phyloP scores from a whole-genome alignment of 2,113 vertebrate genomes.

The Odontesthes bonariensis region DNA sequence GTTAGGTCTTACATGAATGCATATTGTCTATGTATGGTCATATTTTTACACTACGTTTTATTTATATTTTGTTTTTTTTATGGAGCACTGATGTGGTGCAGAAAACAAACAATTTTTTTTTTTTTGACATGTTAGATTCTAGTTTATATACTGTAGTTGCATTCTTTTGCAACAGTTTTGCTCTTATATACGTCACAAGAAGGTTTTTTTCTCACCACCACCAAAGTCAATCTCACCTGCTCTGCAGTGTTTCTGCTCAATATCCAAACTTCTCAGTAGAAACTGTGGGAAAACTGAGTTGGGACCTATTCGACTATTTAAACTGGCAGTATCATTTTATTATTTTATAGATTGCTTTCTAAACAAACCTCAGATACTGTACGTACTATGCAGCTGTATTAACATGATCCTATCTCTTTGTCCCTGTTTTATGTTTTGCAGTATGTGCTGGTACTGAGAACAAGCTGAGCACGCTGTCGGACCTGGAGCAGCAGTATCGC shows the following conservation, averaged over 20 bases:
- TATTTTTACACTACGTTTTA: not conserved
- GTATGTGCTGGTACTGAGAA: constrained; percentile 97
- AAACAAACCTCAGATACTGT: not conserved
- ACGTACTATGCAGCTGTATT: not conserved
- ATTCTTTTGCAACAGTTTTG: no score
- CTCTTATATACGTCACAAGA: no score
- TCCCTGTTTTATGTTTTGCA: constrained; percentile 63
- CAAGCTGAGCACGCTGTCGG: constrained; percentile 97
- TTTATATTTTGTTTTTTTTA: no score
- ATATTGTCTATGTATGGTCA: not conserved
- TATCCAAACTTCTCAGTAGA: not conserved
- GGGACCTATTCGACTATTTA: not conserved
- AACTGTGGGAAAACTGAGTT: not conserved
- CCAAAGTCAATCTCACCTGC: not conserved
- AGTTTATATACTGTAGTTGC: no score
- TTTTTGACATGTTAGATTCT: no score
- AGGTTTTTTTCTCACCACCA: no score
- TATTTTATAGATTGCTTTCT: not conserved
- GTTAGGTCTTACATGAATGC: not conserved
- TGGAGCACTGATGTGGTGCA: no score
- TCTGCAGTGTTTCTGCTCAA: not conserved
- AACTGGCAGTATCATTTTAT: not conserved
- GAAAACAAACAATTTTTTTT: no score
- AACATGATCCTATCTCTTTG: constrained; percentile 20
- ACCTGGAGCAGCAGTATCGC: constrained; percentile 97